Conservation (phyloP, 1,140 invertebrate genomes). For the Mylabris phalerata region DNA sequence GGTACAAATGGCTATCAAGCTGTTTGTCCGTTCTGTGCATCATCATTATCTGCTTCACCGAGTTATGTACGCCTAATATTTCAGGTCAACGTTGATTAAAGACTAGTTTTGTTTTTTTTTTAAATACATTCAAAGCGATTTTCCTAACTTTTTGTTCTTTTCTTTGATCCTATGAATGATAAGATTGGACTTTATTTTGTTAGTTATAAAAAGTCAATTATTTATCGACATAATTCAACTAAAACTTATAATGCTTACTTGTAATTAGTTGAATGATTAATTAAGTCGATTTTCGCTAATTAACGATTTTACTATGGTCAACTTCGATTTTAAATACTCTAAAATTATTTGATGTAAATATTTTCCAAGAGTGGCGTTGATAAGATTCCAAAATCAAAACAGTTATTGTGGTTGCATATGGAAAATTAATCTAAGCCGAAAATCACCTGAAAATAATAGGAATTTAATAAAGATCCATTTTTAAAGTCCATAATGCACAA, state of each 20-base stretch:
- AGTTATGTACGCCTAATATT: constrained; percentile 97
- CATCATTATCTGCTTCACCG: constrained; percentile 79
- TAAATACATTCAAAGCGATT: background rate
- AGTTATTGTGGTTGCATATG: background rate
- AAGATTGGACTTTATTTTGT: background rate
- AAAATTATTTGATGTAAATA: no score
- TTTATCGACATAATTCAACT: background rate
- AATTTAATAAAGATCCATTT: no score
- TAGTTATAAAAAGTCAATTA: no score
- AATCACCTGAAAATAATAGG: no score
- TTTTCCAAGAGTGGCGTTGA: background rate
- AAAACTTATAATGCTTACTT: constrained; percentile 1
- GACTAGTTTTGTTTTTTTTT: background rate
- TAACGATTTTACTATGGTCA: no score
- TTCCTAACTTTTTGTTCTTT: constrained; percentile 37
- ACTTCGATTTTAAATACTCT: background rate
- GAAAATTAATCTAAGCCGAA: no score
- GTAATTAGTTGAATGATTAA: background rate
- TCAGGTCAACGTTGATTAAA: constrained; percentile 93
- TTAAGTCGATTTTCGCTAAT: no score
- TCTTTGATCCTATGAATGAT: background rate
- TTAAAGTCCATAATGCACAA: no score
- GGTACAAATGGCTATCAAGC: constrained; percentile 97
- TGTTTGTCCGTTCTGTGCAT: constrained; percentile 97
- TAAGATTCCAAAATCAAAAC: background rate